These are phyloP conservation scores for Silurus lanzhouensis DNA, from an alignment of 2,797 vertebrate species.

Conservation along the genomic window DNA sequence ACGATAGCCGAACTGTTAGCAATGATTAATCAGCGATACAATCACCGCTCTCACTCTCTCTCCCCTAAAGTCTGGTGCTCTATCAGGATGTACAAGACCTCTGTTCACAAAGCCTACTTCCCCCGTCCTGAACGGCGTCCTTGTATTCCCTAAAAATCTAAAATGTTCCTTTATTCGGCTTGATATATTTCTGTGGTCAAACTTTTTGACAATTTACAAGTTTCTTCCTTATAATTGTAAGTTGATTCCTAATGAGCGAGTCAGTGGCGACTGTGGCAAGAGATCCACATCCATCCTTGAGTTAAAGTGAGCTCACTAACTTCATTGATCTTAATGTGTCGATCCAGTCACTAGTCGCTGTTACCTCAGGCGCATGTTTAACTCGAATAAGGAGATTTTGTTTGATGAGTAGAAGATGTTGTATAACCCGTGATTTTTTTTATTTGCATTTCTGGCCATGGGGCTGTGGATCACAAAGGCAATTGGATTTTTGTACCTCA, in stretches of 20 bases:
- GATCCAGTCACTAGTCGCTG: no score
- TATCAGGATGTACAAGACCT: background rate
- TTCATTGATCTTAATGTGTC: background rate
- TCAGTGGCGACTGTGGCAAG: no score
- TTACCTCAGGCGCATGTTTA: no score
- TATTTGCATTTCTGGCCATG: background rate
- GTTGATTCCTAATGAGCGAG: no score
- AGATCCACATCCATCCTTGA: no score
- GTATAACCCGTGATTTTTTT: background rate
- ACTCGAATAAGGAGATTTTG: no score
- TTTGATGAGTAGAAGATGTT: background rate
- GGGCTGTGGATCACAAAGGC: background rate
- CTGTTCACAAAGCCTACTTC: background rate
- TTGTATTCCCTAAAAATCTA: background rate
- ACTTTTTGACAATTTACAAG: background rate
- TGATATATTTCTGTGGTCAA: constrained; percentile 28
- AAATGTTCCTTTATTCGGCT: constrained; percentile 18
- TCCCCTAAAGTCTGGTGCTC: background rate
- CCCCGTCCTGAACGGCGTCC: background rate
- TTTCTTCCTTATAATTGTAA: no score
- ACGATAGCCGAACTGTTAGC: background rate
- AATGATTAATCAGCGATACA: background rate
- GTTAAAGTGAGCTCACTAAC: no score
- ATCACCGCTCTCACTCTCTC: background rate
- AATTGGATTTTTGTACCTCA: background rate